A percentile compares a stretch with the other conserved stretches of the same genome.
Conservation (phyloP, 2,797 vertebrate species). For the Anniella stebbinsi region DNA sequence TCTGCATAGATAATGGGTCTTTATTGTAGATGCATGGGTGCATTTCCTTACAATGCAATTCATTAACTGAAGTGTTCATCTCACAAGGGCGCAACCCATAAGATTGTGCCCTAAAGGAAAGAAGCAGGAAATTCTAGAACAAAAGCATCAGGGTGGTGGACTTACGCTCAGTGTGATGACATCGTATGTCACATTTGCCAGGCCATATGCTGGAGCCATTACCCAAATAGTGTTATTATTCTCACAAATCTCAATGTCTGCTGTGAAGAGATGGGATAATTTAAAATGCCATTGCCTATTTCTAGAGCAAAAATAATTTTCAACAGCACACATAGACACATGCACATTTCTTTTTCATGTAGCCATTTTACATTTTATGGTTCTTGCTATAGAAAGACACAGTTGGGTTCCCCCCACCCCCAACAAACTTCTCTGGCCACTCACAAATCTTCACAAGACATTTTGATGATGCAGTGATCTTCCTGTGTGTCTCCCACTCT, state of each 20-base stretch:
- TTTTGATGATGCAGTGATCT: too few species aligned
- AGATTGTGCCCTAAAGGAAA: not conserved
- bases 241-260: conserved; percentile 62
- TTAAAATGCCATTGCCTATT: conserved; percentile 10
- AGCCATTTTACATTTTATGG: not conserved
- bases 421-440: too few species aligned
- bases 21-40: conserved; percentile 15
- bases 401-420: too few species aligned
- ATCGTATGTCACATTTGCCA: conserved; percentile 65
- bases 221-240: conserved; percentile 26
- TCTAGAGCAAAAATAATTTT: conserved; percentile 23
- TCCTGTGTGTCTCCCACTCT: too few species aligned
- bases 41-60: conserved; percentile 7
- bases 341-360: not conserved
- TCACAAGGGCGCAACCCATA: too few species aligned
- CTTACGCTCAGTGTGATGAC: conserved; percentile 66
- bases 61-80: not conserved
- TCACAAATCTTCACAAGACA: too few species aligned
- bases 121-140: conserved; percentile 29
- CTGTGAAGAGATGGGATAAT: conserved; percentile 53
- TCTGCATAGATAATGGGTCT: conserved; percentile 64
- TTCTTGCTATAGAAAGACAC: not conserved
- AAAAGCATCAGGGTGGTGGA: not conserved
- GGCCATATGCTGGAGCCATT: conserved; percentile 54
- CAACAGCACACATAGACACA: not conserved